Conservation (phyloP, 2,113 vertebrate species). For the Callithrix jacchus region DNA sequence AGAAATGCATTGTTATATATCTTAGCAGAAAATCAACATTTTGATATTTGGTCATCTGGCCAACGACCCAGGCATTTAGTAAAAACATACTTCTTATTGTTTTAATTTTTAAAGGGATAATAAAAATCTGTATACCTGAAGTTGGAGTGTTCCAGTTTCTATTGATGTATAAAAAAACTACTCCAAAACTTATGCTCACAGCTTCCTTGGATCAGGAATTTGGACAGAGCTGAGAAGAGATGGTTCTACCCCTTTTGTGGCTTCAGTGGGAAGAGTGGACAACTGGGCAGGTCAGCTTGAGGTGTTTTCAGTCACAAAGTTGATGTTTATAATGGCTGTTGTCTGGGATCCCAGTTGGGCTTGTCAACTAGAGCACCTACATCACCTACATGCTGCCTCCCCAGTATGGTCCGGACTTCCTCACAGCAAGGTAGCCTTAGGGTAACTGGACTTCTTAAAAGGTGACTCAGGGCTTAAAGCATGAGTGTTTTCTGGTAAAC, state of each 20-base stretch:
- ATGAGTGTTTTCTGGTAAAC: not conserved
- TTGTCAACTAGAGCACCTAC: not conserved
- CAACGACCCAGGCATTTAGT: not conserved
- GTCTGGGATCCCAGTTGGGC: not conserved
- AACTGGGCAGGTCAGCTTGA: not conserved
- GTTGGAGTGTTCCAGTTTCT: not conserved
- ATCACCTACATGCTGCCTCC: not conserved
- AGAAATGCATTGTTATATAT: conserved; percentile 19
- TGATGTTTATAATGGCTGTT: not conserved
- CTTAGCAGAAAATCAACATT: conserved; percentile 24
- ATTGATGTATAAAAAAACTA: not conserved
- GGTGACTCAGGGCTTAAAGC: not conserved
- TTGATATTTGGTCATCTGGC: not conserved
- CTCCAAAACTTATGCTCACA: not conserved
- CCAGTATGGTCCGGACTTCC: not conserved
- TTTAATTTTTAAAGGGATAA: conserved; percentile 33
- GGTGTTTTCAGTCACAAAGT: not conserved
- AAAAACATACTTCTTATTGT: not conserved
- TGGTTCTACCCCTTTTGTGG: not conserved
- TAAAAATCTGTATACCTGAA: not conserved
- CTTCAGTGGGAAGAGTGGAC: not conserved
- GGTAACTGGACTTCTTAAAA: not conserved
- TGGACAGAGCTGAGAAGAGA: not conserved
- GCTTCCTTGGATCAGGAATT: conserved; percentile 3
- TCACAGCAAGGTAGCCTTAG: not conserved